Evolutionary conservation across 2,888 invertebrate genomes (phyloP), one percentile per base, ranked within the genome.

Genomic region (Acleris holmiana): DNA sequence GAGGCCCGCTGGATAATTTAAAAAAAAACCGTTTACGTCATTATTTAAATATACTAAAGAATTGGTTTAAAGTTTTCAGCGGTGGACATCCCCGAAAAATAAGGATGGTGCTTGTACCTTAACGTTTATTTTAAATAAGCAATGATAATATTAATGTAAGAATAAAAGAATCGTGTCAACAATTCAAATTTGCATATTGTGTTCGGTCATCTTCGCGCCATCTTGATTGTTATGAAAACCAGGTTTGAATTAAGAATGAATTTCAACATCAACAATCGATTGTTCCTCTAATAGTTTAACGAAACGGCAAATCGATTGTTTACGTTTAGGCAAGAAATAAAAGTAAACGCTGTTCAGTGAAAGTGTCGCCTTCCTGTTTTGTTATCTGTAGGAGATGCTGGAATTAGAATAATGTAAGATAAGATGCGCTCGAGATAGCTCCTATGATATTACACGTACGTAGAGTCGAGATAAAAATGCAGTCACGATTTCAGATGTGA

Each of bases 401-500:
- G 41, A 19, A 46, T 59, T 59, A 54, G 19, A 55, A 44, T 44
- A 44, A 54, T 23, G 46, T 25, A 25, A 58, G 65, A 65, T 65
- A 65, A 60, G 41, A 55, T 64, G 49, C 54, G 53, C 40, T 54
- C 59, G 35, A 65, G 65, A 55, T 60, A 55, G 29, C 21, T 7
- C n/a, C n/a, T n/a, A n/a, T n/a, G 60, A 50, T 55, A 59, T 60
- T 49, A 55, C 65, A 59, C 65, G 60, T 65, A 74, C 66, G 61
- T 47, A 73, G 72, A 69, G 67, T 40, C 18, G 51, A 59, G 77
- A 77, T 77, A 77, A 76, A 68, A 73, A 72, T 74, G 74, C 75
- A 76, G 62, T 66, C 55, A 46, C 65, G 65, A 65, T 54, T 55
- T 47, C 47, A 48, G 49, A 60, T 64, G 64, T 65, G 65, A 65